Evolutionary conservation across 2,797 vertebrate species (phyloP), one percentile per base, ranked within the genome.

Genomic region (Labroides dimidiatus): DNA sequence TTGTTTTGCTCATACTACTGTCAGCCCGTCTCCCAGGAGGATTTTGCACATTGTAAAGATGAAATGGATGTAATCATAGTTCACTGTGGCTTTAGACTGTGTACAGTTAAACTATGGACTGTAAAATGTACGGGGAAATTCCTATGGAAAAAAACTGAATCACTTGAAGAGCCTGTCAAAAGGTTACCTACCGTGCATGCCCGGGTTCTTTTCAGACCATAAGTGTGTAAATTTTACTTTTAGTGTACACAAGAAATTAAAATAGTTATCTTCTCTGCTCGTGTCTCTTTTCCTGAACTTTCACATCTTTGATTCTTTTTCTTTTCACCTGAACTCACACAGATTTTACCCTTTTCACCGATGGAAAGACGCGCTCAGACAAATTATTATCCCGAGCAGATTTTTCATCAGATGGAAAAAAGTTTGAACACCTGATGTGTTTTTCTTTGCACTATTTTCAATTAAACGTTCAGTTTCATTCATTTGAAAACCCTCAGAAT

Each of bases 31-130:
- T 88, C 87, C 81, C 87, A 84, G 95, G 95, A 96, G 95, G 95
- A 96, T 96, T 97, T 98, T 99, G 97, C 97, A 98, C 97, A 98
- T 96, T 97, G 96, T 98, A 97, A 96, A 98, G 96, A 95, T 94
- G 94, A 92, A 89, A 86, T 92, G 92, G 92, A 93, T 95, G 96
- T 97, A 96, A 96, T 95, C 94, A 95, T 96, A 97, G 96, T 95
- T 96, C 95, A 95, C 96, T 96, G 96, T 97, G 96, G 96, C 97
- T 93, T 96, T 94, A 93, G 96, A 95, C 95, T 96, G 95, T 97
- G 95, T 96, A 96, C 95, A 96, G 96, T 94, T 94, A 95, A 95
- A 96, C 95, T 96, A 95, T 95, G 96, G 95, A 94, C 95, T 97
- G 96, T 96, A 95, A 89, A 95, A 96, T 94, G 94, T 96, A 93